These are phyloP conservation scores for Myanophis thanlyinensis DNA, from an alignment of 2,113 vertebrate species.

Conservation along the genomic window DNA sequence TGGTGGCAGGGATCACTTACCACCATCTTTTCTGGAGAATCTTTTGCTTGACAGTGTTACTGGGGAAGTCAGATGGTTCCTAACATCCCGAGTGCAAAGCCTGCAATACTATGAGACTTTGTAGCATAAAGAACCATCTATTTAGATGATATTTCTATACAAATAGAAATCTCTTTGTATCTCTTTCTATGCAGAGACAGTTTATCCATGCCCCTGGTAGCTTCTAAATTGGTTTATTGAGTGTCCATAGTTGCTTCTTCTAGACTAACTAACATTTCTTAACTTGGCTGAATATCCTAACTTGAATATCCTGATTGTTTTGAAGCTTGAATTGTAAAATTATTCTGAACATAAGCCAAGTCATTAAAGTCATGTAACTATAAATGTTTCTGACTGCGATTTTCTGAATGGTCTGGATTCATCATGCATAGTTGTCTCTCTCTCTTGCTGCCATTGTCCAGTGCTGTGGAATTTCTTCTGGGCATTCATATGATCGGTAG, in stretches of 20 bases:
- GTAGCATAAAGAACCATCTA: not conserved
- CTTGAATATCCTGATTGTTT: not conserved
- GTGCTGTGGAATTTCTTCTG: not conserved
- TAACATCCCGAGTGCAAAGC: not conserved
- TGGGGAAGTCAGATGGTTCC: not conserved
- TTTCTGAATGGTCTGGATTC: not conserved
- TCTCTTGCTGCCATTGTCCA: not conserved
- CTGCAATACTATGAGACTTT: not conserved
- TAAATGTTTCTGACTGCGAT: not conserved
- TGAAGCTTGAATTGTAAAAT: not conserved
- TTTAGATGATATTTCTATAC: not conserved
- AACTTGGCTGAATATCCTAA: not conserved
- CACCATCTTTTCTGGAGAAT: not conserved
- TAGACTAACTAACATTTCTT: not conserved
- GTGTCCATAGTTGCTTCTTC: not conserved
- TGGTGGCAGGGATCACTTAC: not conserved
- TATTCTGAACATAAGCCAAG: not conserved
- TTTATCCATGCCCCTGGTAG: not conserved
- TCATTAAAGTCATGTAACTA: not conserved
- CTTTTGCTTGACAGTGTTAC: not conserved
- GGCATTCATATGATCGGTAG: not conserved
- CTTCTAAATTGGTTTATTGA: not conserved
- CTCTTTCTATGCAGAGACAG: not conserved
- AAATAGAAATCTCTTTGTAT: not conserved
- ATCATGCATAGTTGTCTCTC: not conserved